Evolutionary conservation across 2,888 invertebrate genomes (phyloP).

Genomic region (Coleophora flavipennella): DNA sequence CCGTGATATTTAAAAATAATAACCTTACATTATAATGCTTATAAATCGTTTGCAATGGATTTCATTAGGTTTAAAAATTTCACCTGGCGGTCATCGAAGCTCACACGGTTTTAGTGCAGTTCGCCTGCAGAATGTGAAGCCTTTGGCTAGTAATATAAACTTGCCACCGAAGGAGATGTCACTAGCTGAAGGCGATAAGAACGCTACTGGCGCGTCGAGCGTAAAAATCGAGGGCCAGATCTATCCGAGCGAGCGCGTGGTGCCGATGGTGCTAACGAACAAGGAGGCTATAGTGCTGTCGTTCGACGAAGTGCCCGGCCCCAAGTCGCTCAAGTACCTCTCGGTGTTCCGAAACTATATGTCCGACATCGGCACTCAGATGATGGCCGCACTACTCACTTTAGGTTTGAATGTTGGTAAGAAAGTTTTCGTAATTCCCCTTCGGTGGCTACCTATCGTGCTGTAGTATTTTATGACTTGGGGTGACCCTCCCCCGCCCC

Average conservation of each 20-base stretch:
- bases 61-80: constrained; percentile 16
- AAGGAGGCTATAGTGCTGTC: constrained; percentile 50
- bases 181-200: background rate
- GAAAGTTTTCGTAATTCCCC: constrained; percentile 15
- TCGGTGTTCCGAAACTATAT: constrained; percentile 74
- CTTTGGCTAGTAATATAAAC: constrained; percentile 13
- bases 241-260: constrained; percentile 19
- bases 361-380: constrained; percentile 75
- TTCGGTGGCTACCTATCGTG: background rate
- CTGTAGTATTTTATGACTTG: no score
- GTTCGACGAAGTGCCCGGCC: constrained; percentile 78
- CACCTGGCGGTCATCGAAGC: constrained; percentile 21
- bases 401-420: constrained; percentile 66
- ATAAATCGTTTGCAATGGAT: constrained; percentile 30
- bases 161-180: constrained; percentile 6
- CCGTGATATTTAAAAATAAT: constrained; percentile 10
- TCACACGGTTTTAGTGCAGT: constrained; percentile 19
- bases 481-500: no score
- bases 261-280: constrained; percentile 42
- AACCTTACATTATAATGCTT: constrained; percentile 37
- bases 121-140: constrained; percentile 25
- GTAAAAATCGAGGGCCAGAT: no score
- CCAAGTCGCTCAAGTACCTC: constrained; percentile 68
- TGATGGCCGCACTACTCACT: constrained; percentile 67
- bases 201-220: no score